phyloP scores from a whole-genome alignment of 2,888 invertebrate genomes.

The Hirtodrosophila cameraria region DNA sequence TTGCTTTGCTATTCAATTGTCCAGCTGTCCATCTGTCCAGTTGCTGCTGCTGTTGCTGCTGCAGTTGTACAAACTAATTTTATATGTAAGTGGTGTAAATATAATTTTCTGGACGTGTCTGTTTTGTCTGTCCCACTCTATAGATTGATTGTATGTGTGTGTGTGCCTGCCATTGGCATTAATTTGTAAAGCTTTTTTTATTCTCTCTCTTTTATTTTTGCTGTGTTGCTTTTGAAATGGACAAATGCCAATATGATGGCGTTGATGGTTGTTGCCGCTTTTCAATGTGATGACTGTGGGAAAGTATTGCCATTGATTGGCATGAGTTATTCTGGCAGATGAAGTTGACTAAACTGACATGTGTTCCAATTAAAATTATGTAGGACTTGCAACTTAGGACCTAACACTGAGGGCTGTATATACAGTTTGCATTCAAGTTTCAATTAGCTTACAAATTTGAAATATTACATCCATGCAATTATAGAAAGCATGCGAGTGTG shows the following conservation, averaged over 20 bases:
- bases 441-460: constrained; percentile 2
- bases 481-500: no score
- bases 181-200: constrained; percentile 69
- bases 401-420: constrained; percentile 11
- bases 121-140: constrained; percentile 43
- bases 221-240: constrained; percentile 50
- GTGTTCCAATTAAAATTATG: constrained; percentile 48
- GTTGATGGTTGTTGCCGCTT: constrained; percentile 59
- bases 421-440: not conserved
- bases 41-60: constrained; percentile 33
- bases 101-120: constrained; percentile 77
- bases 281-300: constrained; percentile 67
- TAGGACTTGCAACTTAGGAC: constrained; percentile 11
- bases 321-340: constrained; percentile 58
- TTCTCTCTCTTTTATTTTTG: constrained; percentile 16
- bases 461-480: no score
- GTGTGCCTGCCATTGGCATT: constrained; percentile 62
- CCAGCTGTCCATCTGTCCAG: constrained; percentile 17
- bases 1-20: constrained; percentile 13
- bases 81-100: constrained; percentile 81
- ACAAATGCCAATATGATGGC: constrained; percentile 75
- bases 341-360: constrained; percentile 51
- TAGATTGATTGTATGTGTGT: constrained; percentile 29
- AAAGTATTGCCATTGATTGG: constrained; percentile 45
- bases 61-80: constrained; percentile 81